A percentile compares a stretch with the other conserved stretches of the same genome.
These are phyloP conservation scores for Isotomurus palustris DNA, from an alignment of 2,888 invertebrate genomes.

Conservation along the genomic window DNA sequence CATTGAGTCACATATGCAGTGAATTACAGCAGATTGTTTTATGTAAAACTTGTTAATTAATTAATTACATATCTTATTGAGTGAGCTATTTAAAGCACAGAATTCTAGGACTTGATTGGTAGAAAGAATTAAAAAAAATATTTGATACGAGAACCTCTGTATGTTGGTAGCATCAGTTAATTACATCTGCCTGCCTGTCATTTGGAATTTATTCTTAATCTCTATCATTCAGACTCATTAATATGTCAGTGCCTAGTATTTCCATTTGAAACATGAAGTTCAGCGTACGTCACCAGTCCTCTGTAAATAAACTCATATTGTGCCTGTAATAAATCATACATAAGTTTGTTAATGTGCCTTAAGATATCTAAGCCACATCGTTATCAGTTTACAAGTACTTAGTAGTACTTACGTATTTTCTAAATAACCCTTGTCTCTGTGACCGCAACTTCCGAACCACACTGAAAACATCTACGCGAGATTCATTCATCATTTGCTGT, in stretches of 20 bases:
- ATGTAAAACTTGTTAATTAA: too few species aligned
- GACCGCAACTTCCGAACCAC: constrained; percentile 76
- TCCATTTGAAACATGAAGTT: constrained; percentile 60
- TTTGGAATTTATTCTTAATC: too few species aligned
- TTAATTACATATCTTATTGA: too few species aligned
- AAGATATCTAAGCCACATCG: background rate
- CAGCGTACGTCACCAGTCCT: constrained; percentile 83
- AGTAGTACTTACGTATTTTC: constrained; percentile 66
- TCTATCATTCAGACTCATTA: background rate
- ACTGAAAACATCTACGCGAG: constrained; percentile 79
- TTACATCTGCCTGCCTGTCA: too few species aligned
- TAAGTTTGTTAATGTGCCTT: background rate
- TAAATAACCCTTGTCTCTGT: constrained; percentile 77
- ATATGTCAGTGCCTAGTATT: constrained; percentile 41
- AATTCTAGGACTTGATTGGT: too few species aligned
- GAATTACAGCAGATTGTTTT: too few species aligned
- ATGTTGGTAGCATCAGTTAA: too few species aligned
- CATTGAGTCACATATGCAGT: too few species aligned
- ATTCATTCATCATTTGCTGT: constrained; percentile 76
- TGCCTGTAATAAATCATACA: constrained; percentile 59
- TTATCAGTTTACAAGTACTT: background rate
- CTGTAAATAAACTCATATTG: constrained; percentile 91
- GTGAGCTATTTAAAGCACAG: too few species aligned
- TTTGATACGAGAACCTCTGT: too few species aligned
- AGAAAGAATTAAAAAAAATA: too few species aligned